Conservation (phyloP, 2,797 vertebrate genomes). For the Smutsia gigantea region DNA sequence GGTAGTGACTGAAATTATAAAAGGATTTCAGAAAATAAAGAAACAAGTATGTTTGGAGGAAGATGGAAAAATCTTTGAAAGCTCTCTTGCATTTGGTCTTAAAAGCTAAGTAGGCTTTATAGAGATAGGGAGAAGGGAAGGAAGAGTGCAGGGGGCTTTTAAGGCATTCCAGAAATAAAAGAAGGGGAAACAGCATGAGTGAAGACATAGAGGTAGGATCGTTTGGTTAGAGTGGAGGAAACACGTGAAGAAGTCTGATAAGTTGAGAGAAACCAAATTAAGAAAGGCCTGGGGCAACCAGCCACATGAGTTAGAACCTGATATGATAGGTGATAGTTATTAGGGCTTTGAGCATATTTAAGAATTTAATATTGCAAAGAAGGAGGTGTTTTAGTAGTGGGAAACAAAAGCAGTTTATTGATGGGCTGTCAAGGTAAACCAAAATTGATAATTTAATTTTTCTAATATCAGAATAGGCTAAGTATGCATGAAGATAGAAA, state of each 20-base stretch:
- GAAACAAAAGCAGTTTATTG: background rate
- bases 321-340: background rate
- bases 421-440: background rate
- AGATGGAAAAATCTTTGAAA: background rate
- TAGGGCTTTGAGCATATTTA: background rate
- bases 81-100: conserved; percentile 17
- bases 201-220: background rate
- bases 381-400: background rate
- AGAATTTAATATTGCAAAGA: background rate
- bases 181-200: background rate
- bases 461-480: background rate
- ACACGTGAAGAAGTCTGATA: background rate
- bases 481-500: background rate
- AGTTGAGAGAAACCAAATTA: background rate
- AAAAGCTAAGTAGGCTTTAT: background rate
- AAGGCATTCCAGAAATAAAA: background rate
- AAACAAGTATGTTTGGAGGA: background rate
- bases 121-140: background rate
- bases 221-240: background rate
- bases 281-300: background rate
- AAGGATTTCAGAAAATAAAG: conserved; percentile 17
- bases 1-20: background rate
- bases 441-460: background rate
- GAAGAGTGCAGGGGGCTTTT: background rate
- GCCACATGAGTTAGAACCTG: background rate